Base-by-base conservation (phyloP, 2,113 vertebrate genomes). In the Formicarius rufipectus region DNA sequence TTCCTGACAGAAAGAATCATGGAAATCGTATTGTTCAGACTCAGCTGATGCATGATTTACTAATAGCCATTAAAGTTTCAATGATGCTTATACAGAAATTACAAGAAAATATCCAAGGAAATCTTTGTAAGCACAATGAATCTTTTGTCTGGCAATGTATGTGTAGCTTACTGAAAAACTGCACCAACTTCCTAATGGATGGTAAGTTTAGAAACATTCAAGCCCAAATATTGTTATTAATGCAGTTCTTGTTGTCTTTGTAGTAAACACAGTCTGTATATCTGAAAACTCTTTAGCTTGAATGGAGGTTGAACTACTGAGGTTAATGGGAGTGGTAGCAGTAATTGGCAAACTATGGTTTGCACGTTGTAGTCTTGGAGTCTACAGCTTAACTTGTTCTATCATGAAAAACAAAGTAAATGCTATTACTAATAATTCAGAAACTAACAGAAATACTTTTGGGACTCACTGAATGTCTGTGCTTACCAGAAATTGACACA, bases 11-110 rank as follows among this genome's bases (percentile, higher is more conserved):
- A 87, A 98, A 96, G 81, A 98, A 98, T 60, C 50, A 96, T 68
- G 99, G 99, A 78, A 98, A 98, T 93, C 98, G 96, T 73, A 97
- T 99, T 50, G 98, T 98, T 90, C 99, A 99, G 96, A 98, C 98
- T 56, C 98, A 98, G 93, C 14, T 98, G 91, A 99, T 99, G 99
- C 98, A 99, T 2, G 98, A 98, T 81, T 98, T 99, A 74, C 90
- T 99, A 93, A 96, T 98, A 53, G 98, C 97, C 4, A 98, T 99
- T 81, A 99, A 99, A 97, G 97, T 99, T 75, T 99, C 99, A 50
- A 98, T 99, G 98, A 96, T 98, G 84, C 97, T 99, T 79, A 93
- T 99, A 52, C 99, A 99, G 97, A 99, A 98, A 85, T 96, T 98
- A 33, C 98, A 98, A 84, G 97, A 97, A 91, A 89, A 90, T 31